Conservation (phyloP, 2,113 vertebrate genomes). For the Leuciscus idus region DNA sequence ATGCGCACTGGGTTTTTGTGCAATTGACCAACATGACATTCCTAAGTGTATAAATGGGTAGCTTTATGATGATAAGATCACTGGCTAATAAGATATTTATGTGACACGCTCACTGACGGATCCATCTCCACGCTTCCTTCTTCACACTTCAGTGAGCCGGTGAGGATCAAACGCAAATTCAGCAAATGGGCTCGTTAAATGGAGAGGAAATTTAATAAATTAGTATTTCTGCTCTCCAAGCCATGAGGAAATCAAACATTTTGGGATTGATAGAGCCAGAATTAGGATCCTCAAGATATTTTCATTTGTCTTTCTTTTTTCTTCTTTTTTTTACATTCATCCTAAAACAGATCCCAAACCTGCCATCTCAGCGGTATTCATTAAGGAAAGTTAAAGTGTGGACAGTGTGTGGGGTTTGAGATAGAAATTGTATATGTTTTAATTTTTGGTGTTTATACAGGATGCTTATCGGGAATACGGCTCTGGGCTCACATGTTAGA, state of each 20-base stretch:
- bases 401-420: neutral
- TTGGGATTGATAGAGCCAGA: constrained; percentile 21
- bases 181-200: constrained; percentile 79
- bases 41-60: constrained; percentile 90
- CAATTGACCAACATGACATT: constrained; percentile 84
- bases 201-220: constrained; percentile 79
- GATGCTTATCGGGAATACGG: neutral
- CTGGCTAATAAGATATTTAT: constrained; percentile 97
- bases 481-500: constrained; percentile 20
- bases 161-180: constrained; percentile 79
- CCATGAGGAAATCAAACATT: constrained; percentile 43
- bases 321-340: neutral
- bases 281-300: constrained; percentile 3
- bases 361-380: neutral
- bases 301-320: neutral
- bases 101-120: constrained; percentile 91
- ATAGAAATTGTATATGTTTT: neutral
- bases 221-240: constrained; percentile 58
- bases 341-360: neutral
- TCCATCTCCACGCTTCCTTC: constrained; percentile 73
- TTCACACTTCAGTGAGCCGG: constrained; percentile 71
- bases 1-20: constrained; percentile 76
- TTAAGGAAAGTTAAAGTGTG: neutral
- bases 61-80: constrained; percentile 94
- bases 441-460: neutral